A percentile compares a stretch with the other conserved stretches of the same genome.
Conservation (phyloP, 2,888 invertebrate species). For the Lobophora halterata region DNA sequence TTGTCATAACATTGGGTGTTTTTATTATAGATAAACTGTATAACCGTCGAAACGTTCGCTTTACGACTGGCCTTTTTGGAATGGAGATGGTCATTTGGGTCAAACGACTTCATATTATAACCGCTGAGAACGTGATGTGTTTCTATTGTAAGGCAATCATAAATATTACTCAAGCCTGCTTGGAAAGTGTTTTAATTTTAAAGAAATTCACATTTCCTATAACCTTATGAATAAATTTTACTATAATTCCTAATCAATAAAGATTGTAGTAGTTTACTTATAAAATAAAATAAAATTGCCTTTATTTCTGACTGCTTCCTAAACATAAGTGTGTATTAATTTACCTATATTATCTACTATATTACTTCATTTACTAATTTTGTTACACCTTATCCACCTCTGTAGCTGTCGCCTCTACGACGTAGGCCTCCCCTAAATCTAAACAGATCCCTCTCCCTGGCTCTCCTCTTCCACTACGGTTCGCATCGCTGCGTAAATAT, state of each 20-base stretch:
- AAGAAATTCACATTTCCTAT: no score
- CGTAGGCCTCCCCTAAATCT: no score
- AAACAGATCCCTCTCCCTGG: no score
- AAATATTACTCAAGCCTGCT: conserved; percentile 9
- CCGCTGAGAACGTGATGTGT: conserved; percentile 17
- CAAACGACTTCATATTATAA: conserved; percentile 27
- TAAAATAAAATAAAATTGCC: conserved; percentile 8
- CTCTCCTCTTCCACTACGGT: no score
- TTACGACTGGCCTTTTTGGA: conserved; percentile 32
- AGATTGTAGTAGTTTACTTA: no score
- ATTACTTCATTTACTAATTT: no score
- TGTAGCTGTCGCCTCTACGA: no score
- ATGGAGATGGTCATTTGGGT: conserved; percentile 23
- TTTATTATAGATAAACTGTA: conserved; percentile 55
- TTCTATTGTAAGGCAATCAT: conserved; percentile 20
- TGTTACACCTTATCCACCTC: no score
- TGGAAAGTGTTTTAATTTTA: conserved; percentile 13
- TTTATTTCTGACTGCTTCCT: conserved; percentile 1
- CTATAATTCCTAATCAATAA: no score
- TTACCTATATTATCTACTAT: no score
- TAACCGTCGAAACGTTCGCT: conserved; percentile 39
- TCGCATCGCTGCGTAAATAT: no score
- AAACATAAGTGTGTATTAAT: not conserved
- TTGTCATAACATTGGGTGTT: conserved; percentile 51
- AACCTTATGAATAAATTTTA: no score